These are phyloP conservation scores for Altica lythri DNA, from an alignment of 2,888 invertebrate genomes.

Conservation along the genomic window DNA sequence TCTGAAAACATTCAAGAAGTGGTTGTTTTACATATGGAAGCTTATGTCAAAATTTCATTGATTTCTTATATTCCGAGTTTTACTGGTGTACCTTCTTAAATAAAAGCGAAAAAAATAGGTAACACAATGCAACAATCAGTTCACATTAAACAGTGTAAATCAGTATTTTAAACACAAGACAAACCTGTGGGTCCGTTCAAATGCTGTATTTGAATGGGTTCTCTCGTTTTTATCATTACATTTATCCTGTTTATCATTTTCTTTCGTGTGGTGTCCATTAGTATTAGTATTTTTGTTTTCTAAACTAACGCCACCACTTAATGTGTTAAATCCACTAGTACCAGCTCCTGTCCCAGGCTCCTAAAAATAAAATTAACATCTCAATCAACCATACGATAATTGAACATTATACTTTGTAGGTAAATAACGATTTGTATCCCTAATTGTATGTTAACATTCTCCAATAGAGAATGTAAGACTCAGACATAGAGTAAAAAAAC, in stretches of 20 bases:
- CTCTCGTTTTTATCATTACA: slow-evolving; percentile 48
- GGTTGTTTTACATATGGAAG: too few relatives aligned
- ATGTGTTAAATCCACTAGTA: slow-evolving; percentile 12
- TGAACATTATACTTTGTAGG: too few relatives aligned
- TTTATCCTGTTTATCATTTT: slow-evolving; percentile 37
- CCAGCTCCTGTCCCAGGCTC: slow-evolving; percentile 40
- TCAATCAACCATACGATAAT: neutral
- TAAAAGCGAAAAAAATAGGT: neutral
- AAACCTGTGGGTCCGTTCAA: slow-evolving; percentile 61
- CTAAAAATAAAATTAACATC: slow-evolving; percentile 25
- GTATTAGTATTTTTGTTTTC: slow-evolving; percentile 9
- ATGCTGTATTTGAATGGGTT: slow-evolving; percentile 52
- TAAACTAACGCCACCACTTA: slow-evolving; percentile 6
- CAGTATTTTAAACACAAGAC: neutral
- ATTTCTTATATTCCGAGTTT: neutral
- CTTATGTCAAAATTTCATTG: too few relatives aligned
- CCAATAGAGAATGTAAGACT: too few relatives aligned
- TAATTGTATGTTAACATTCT: too few relatives aligned
- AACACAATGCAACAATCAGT: neutral
- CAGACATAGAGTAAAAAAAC: too few relatives aligned
- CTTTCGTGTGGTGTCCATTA: slow-evolving; percentile 21
- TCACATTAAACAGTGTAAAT: neutral
- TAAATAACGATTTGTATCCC: too few relatives aligned
- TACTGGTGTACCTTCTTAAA: neutral
- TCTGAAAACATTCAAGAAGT: too few relatives aligned